Base-by-base conservation (phyloP, 2,113 vertebrate genomes). In the Vimba vimba region DNA sequence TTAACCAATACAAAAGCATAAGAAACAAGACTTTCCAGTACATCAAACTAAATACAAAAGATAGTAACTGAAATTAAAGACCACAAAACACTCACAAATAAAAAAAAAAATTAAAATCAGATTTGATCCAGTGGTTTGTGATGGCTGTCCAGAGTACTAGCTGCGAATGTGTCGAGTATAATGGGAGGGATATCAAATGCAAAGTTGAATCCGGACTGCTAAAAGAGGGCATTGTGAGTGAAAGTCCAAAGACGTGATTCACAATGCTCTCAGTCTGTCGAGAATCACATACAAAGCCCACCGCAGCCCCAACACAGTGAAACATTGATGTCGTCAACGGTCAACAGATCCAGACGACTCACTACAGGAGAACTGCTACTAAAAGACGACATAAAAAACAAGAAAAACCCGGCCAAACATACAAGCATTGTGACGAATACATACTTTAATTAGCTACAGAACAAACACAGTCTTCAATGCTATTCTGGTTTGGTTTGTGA, bases 401-500 rank as follows among this genome's bases (percentile, higher is more conserved):
- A 5, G 2, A 73, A 45, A 45, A 74, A 45, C 43, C 43, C 0
- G 55, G 69, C n/a, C 52, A 30, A 19, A 81, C 59, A 45, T 64
- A 66, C 59, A 81, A 81, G 39, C 33, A 43, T 45, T 64, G 45
- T 60, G 21, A 75, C 8, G 19, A 85, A 66, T 21, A 79, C 62
- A 30, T 10, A 15, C 79, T 47, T 23, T 55, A 45, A 85, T 57
- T 59, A 47, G 25, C 25, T 73, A 75, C 5, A 45, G 64, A 82
- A 76, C 7, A 66, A 36, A 52, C 8, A 66, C 4, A 36, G 59
- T 80, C 17, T 52, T 25, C 19, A n/a, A 80, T 50, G 57, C 47
- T 50, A 55, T 60, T 85, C 77, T 39, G 64, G 82, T 85, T 82
- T 75, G 78, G 60, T 79, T 77, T 69, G 25, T 73, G 79, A 59